Evolutionary conservation across 1,140 invertebrate species (phyloP), one percentile per base, ranked within the genome.

Genomic region (Rhizoglyphus robini): DNA sequence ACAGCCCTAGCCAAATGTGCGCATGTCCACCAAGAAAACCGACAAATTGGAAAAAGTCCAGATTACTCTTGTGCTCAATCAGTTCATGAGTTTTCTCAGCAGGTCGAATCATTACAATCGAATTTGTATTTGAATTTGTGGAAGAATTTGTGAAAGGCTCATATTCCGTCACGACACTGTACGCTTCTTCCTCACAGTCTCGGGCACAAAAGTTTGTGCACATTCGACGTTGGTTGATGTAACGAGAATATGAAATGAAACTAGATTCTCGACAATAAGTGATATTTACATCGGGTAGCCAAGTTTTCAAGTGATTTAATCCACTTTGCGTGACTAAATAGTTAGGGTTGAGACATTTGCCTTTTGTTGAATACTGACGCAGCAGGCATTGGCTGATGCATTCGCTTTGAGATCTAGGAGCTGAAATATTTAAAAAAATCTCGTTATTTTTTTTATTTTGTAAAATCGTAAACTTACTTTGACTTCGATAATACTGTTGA

Each of bases 41-140:
- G 18, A 63, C 32, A 25, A 62, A 3, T 38, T 63, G 15, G 15
- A 63, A 57, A 18, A 63, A 20, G 30, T 48, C 31, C 25, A 63
- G 3, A 18, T 63, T 49, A 20, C 31, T 54, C 20, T 63, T 2
- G 27, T 63, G 62, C 27, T 63, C 29, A 47, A 63, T 49, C 23
- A 20, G 27, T 4, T 64, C 57, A 59, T 57, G 15, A 49, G 32
- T 57, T 29, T 63, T 54, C n/a, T 49, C 51, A 62, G 61, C 32
- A n/a, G 62, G 59, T 20, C 62, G 27, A 23, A 63, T 63, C 13
- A 38, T 63, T n/a, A 63, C 15, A 15, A 59, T 63, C 29, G 62
- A 34, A 15, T 8, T 41, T 11, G 8, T 41, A 8, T 18, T 11
- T 41, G 36, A 18, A 41, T 41, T 41, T 11, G 8, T 11, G 18